Percentiles rank a stretch among this genome's conserved stretches.
These are phyloP conservation scores for Galemys pyrenaicus DNA, from an alignment of 2,113 vertebrate species.

Conservation along the genomic window DNA sequence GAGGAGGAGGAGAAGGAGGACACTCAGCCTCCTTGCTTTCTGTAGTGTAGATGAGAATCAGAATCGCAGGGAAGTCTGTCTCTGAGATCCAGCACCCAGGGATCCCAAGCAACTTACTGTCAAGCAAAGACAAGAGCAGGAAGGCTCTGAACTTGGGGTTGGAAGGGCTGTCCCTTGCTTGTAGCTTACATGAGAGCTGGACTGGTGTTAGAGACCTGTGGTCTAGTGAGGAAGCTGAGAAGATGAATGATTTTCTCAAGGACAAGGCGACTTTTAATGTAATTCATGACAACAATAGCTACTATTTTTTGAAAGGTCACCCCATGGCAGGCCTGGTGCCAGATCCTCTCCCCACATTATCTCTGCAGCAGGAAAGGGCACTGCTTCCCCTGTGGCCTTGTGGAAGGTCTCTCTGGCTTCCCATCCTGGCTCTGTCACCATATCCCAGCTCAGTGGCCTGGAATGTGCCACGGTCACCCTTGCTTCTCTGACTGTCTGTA, in stretches of 20 bases:
- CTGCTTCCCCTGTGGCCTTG: too few species aligned
- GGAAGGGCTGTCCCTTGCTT: background rate
- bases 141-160: background rate
- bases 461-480: background rate
- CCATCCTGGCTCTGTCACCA: background rate
- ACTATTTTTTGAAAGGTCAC: slow-evolving; percentile 3
- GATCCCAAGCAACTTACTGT: background rate
- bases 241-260: slow-evolving; percentile 35
- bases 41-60: background rate
- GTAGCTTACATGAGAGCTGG: background rate
- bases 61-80: background rate
- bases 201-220: background rate
- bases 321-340: background rate
- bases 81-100: background rate
- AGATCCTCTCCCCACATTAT: background rate
- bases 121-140: slow-evolving; percentile 1
- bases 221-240: background rate
- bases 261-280: background rate
- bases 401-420: background rate
- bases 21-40: background rate
- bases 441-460: background rate
- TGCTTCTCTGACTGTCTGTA: background rate
- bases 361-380: background rate
- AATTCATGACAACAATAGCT: background rate
- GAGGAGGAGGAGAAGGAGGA: background rate